A percentile compares a stretch with the other conserved stretches of the same genome.
These are phyloP conservation scores for Brachymystax lenok DNA, from an alignment of 2,797 vertebrate species.

Conservation along the genomic window DNA sequence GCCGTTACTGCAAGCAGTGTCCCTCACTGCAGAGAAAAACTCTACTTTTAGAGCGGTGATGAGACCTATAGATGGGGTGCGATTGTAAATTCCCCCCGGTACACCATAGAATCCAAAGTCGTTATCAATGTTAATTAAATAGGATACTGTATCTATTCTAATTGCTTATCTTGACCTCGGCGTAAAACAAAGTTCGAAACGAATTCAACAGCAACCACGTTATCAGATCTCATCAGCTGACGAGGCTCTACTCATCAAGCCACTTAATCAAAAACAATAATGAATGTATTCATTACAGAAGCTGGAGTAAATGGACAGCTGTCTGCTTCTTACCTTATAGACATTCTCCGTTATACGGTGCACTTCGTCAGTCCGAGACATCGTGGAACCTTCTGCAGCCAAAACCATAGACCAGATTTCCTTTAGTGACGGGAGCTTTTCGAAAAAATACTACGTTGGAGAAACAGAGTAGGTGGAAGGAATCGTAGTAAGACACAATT, in stretches of 20 bases:
- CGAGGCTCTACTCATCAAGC: neutral
- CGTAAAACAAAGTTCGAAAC: neutral
- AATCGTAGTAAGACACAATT: slow-evolving; percentile 17
- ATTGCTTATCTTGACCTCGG: neutral
- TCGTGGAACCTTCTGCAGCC: slow-evolving; percentile 69
- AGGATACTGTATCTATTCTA: no score
- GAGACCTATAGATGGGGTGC: no score
- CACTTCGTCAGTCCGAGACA: slow-evolving; percentile 97
- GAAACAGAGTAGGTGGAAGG: slow-evolving; percentile 3
- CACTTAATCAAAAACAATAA: neutral
- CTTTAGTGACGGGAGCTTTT: slow-evolving; percentile 33
- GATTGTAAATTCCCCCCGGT: no score
- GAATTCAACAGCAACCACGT: neutral
- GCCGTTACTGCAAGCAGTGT: neutral
- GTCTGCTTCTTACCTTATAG: slow-evolving; percentile 86
- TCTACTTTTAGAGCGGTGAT: no score
- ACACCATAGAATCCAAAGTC: no score
- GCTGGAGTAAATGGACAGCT: neutral
- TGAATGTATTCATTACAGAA: neutral
- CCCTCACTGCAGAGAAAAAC: neutral
- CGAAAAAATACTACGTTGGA: slow-evolving; percentile 15
- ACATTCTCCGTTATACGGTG: slow-evolving; percentile 96
- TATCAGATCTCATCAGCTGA: neutral
- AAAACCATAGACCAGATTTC: slow-evolving; percentile 76
- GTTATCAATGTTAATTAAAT: no score